phyloP scores from a whole-genome alignment of 1,140 invertebrate genomes.

The Philopotamus ludificatus region DNA sequence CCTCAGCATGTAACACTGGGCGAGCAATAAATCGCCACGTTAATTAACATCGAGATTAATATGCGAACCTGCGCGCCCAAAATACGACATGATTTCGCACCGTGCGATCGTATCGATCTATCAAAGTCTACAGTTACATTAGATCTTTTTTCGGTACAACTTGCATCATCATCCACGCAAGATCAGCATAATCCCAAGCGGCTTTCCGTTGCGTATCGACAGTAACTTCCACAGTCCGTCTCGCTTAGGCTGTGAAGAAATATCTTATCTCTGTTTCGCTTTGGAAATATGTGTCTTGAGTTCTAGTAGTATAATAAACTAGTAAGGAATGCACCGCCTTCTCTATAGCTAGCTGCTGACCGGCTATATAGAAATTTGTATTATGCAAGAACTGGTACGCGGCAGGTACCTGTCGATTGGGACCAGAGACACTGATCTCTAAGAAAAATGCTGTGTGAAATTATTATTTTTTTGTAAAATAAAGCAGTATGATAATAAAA shows the following conservation, averaged over 20 bases:
- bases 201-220: not conserved
- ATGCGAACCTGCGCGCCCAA: too few relatives aligned
- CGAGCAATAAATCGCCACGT: too few relatives aligned
- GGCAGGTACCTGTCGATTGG: not conserved
- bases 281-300: not conserved
- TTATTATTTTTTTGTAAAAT: too few relatives aligned
- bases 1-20: too few relatives aligned
- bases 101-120: too few relatives aligned
- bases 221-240: not conserved
- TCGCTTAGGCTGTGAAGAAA: not conserved
- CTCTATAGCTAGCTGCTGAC: conserved; percentile 7
- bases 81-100: too few relatives aligned
- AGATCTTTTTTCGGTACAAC: too few relatives aligned
- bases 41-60: too few relatives aligned
- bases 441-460: too few relatives aligned
- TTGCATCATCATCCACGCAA: not conserved
- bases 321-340: conserved; percentile 18
- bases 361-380: conserved; percentile 21
- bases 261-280: too few relatives aligned
- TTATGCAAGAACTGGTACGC: conserved; percentile 22
- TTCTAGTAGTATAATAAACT: not conserved
- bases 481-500: too few relatives aligned
- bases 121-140: too few relatives aligned
- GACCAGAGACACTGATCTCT: not conserved
- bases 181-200: not conserved